These are phyloP conservation scores for Drosophila neocordata DNA, from an alignment of 1,140 invertebrate species.

Conservation along the genomic window DNA sequence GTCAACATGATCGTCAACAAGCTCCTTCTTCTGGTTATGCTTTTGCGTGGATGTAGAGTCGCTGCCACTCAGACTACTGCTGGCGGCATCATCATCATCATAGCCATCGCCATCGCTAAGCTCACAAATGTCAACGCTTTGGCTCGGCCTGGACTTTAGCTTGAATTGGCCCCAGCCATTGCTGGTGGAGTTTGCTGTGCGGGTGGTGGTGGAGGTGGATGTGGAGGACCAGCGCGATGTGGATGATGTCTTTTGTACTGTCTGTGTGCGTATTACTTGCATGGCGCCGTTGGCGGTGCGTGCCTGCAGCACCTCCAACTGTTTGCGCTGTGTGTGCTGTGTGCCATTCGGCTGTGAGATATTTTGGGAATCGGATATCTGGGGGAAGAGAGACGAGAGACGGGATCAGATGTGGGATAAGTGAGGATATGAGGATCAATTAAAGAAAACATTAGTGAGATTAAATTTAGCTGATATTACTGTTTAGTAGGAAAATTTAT, in stretches of 20 bases:
- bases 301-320: conserved; percentile 84
- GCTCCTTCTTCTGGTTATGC: conserved; percentile 52
- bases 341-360: conserved; percentile 82
- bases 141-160: conserved; percentile 23
- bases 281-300: conserved; percentile 83
- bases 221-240: conserved; percentile 82
- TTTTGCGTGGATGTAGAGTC: conserved; percentile 42
- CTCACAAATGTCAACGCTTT: conserved; percentile 73
- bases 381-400: conserved; percentile 51
- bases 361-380: conserved; percentile 83
- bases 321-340: conserved; percentile 84
- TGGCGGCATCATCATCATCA: conserved; percentile 18
- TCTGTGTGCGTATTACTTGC: conserved; percentile 84
- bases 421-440: conserved; percentile 8
- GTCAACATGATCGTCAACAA: conserved; percentile 75
- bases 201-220: conserved; percentile 65
- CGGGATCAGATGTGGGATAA: conserved; percentile 49
- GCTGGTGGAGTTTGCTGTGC: conserved; percentile 41
- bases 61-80: conserved; percentile 48
- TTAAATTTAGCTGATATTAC: not conserved
- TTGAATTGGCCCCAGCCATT: conserved; percentile 19
- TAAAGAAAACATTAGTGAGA: conserved; percentile 31
- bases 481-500: not conserved
- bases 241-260: conserved; percentile 83
- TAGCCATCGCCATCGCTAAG: conserved; percentile 49